Base-by-base conservation (phyloP, 2,888 invertebrate genomes). In the Dorcus hopei region DNA sequence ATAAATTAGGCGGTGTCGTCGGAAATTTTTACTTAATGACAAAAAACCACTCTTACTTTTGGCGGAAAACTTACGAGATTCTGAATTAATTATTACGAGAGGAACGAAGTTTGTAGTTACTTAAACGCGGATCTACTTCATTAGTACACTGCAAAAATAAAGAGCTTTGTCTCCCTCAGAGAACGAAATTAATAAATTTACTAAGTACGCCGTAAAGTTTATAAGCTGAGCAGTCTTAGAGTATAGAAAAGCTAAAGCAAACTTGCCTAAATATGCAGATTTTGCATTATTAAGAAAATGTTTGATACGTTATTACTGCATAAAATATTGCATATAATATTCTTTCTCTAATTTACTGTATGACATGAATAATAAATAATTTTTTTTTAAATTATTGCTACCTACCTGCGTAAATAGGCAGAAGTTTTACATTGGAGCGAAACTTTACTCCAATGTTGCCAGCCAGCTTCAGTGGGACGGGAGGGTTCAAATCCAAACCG, bases 111-210 rank as follows among this genome's bases (percentile, higher is more conserved):
- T 58, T 39, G 58, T 49, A 58, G 58, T 58, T 53, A 53, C 49
- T 60, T 57, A 55, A 62, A 60, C 53, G 49, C 41, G 53, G 50
- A 53, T 54, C 57, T 57, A 58, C 56, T 54, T 58, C 54, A 61
- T 59, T 56, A 61, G 58, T 53, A 41, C 56, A 51, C 53, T 52
- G 62, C 57, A 66, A 66, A 66, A 66, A 66, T 65, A 58, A 59
- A 49, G 62, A 57, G 61, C 65, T 63, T 63, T 67, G 61, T 62
- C 60, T 61, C 61, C 60, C 58, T 62, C 60, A 65, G 65, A 66
- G 66, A 63, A 60, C 59, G 64, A 68, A 69, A 68, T 69, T 69
- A 64, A 69, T 69, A 68, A 67, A 66, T 67, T 67, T 62, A 61
- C 65, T 66, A 66, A 67, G 65, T 62, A 63, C 64, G 60, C 62